Percentiles rank a stretch among this genome's conserved stretches.
Evolutionary conservation across 2,113 vertebrate genomes (phyloP).

Genomic region (Sinocyclocheilus rhinocerous): DNA sequence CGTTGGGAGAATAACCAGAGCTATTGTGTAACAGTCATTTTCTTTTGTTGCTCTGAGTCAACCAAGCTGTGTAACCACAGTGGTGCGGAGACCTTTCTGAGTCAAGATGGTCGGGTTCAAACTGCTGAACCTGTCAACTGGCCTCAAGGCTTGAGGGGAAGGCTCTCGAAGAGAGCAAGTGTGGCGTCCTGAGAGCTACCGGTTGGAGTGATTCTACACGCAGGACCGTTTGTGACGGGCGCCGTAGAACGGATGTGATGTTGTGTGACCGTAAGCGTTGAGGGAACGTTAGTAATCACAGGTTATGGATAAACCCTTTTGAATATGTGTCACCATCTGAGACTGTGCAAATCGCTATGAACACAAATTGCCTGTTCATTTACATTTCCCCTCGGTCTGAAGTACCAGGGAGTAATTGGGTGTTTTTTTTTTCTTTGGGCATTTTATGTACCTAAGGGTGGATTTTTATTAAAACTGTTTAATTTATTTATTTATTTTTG

Average conservation of each 20-base stretch:
- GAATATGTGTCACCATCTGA: conserved; percentile 19
- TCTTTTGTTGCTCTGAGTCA: conserved; percentile 34
- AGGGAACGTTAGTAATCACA: conserved; percentile 8
- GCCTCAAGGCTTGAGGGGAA: not conserved
- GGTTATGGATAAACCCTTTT: conserved; percentile 17
- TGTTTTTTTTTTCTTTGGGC: not conserved
- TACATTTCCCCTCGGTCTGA: not conserved
- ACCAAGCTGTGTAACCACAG: conserved; percentile 27
- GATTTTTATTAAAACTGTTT: not conserved
- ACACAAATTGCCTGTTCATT: not conserved
- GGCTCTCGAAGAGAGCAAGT: not conserved
- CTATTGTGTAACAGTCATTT: conserved; percentile 53
- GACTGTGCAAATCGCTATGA: not conserved
- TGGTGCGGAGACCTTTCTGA: not conserved
- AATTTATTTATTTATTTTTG: not conserved
- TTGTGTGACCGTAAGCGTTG: conserved; percentile 38
- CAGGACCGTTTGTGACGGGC: conserved; percentile 24
- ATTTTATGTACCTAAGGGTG: not conserved
- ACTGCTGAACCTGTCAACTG: conserved; percentile 4
- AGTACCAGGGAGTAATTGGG: not conserved
- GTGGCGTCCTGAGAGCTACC: conserved; percentile 40
- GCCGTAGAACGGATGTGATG: conserved; percentile 36
- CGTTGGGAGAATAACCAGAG: conserved; percentile 58
- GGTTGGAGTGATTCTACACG: conserved; percentile 45
- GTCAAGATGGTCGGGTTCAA: conserved; percentile 23